Evolutionary conservation across 2,113 vertebrate genomes (phyloP).

Genomic region (Anthoscopus minutus): DNA sequence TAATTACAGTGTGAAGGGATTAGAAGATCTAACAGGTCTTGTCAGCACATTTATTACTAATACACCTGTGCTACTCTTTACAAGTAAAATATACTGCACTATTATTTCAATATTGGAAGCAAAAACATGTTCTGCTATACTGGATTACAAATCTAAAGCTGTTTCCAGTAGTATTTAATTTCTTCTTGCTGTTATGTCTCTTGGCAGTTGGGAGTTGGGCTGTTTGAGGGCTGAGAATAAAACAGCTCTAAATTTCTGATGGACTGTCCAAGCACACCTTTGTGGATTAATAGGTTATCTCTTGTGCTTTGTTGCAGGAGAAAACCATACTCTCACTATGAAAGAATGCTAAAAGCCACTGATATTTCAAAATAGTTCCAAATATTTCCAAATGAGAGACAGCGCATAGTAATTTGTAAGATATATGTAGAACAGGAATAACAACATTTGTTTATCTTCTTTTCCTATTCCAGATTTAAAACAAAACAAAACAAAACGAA

Average conservation of each 20-base stretch:
- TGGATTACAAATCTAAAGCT: background rate
- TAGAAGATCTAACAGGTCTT: background rate
- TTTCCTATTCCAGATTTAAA: constrained; percentile 56
- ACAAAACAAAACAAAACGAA: background rate
- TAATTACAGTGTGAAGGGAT: background rate
- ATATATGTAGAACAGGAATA: constrained; percentile 50
- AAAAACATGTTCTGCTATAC: background rate
- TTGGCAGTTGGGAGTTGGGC: background rate
- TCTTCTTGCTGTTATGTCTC: background rate
- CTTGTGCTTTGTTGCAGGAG: constrained; percentile 8
- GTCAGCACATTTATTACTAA: constrained; percentile 17
- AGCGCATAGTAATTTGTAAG: constrained; percentile 37
- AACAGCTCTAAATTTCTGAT: background rate
- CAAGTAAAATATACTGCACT: background rate
- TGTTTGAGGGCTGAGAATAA: background rate
- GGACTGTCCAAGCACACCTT: constrained; percentile 13
- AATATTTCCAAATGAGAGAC: constrained; percentile 27
- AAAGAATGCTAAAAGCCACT: constrained; percentile 19
- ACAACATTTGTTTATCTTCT: constrained; percentile 44
- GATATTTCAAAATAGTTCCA: constrained; percentile 17
- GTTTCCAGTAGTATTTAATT: constrained; percentile 11
- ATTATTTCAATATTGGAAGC: constrained; percentile 1
- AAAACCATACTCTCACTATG: background rate
- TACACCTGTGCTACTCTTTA: background rate
- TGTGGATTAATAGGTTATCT: background rate